Conservation (phyloP, 2,888 invertebrate species). For the Dasysyrphus tricinctus region DNA sequence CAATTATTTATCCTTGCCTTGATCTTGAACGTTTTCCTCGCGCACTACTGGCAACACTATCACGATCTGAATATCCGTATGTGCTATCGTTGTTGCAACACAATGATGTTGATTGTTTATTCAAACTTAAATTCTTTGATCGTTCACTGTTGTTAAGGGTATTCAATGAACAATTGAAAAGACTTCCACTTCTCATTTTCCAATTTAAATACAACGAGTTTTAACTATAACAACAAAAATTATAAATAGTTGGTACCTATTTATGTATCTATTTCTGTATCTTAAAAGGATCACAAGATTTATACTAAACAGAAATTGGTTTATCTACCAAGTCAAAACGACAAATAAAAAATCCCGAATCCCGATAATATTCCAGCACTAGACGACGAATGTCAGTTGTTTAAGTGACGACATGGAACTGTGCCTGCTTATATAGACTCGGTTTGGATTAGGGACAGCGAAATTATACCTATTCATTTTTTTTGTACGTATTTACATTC, state of each 20-base stretch:
- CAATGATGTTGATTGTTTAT: slow-evolving; percentile 76
- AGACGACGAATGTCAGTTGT: slow-evolving; percentile 58
- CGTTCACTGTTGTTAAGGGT: slow-evolving; percentile 79
- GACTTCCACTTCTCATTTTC: slow-evolving; percentile 83
- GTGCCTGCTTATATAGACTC: slow-evolving; percentile 81
- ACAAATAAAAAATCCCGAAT: not conserved
- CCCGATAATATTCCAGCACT: slow-evolving; percentile 26
- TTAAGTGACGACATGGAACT: slow-evolving; percentile 65
- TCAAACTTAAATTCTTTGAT: slow-evolving; percentile 73
- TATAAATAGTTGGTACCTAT: slow-evolving; percentile 3
- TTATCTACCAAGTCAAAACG: not conserved
- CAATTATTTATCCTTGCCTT: slow-evolving; percentile 77
- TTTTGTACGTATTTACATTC: slow-evolving; percentile 63
- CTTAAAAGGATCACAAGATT: no score
- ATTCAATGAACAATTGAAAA: slow-evolving; percentile 79
- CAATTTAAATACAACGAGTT: not conserved
- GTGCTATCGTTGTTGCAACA: slow-evolving; percentile 55
- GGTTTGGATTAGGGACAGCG: slow-evolving; percentile 66
- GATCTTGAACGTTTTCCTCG: slow-evolving; percentile 79
- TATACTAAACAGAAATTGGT: no score
- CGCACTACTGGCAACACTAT: slow-evolving; percentile 80
- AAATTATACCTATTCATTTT: slow-evolving; percentile 31
- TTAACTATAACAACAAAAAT: slow-evolving; percentile 5
- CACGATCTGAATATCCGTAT: slow-evolving; percentile 80
- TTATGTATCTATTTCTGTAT: no score